A percentile compares a stretch with the other conserved stretches of the same genome.
phyloP scores from a whole-genome alignment of 2,888 invertebrate species.

The Hypena proboscidalis region DNA sequence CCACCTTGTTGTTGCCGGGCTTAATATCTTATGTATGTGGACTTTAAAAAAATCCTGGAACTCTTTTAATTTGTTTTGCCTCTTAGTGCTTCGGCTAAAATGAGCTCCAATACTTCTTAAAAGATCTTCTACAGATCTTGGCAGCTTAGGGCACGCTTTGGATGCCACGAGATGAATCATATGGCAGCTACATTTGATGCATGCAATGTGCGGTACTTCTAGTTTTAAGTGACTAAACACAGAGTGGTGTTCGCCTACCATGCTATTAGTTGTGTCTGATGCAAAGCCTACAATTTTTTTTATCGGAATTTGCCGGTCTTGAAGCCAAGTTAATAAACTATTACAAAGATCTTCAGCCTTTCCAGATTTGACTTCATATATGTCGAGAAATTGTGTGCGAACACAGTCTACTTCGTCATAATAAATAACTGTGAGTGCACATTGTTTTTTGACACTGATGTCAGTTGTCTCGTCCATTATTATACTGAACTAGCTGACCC shows the following conservation, averaged over 20 bases:
- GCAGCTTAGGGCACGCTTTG: constrained; percentile 49
- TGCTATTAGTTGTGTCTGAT: constrained; percentile 47
- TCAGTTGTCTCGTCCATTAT: constrained; percentile 35
- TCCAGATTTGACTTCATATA: constrained; percentile 29
- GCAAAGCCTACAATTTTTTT: constrained; percentile 54
- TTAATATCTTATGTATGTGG: not conserved
- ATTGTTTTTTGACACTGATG: constrained; percentile 29
- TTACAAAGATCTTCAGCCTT: constrained; percentile 26
- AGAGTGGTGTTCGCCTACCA: constrained; percentile 51
- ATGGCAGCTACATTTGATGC: constrained; percentile 54
- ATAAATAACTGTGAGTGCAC: constrained; percentile 30
- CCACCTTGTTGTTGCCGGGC: not conserved
- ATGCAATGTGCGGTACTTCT: constrained; percentile 44
- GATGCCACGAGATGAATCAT: constrained; percentile 51
- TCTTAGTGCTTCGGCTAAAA: not conserved
- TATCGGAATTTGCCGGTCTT: constrained; percentile 30
- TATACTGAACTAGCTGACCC: no score
- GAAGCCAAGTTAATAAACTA: constrained; percentile 21
- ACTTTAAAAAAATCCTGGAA: constrained; percentile 1
- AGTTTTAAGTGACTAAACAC: constrained; percentile 37
- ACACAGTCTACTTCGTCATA: constrained; percentile 9
- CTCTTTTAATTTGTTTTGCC: not conserved
- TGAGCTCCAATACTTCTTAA: constrained; percentile 15
- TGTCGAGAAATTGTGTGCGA: constrained; percentile 23
- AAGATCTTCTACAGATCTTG: constrained; percentile 49